Evolutionary conservation across 2,888 invertebrate species (phyloP).

Genomic region (Agapostemon virescens): DNA sequence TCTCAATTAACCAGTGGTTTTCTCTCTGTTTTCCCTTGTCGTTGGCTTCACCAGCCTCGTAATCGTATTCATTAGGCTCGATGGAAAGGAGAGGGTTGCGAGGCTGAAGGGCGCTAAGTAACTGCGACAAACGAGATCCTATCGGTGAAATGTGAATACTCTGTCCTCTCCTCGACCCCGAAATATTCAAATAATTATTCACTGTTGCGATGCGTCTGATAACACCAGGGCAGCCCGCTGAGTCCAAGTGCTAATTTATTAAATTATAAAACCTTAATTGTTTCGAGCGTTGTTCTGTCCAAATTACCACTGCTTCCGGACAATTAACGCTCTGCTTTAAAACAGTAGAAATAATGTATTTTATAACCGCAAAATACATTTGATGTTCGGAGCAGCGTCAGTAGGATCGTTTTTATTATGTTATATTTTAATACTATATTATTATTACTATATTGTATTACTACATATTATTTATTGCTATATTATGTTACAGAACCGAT

Average conservation of each 20-base stretch:
- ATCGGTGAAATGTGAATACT: constrained; percentile 32
- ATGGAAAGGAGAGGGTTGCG: constrained; percentile 27
- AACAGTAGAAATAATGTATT: too few relatives aligned
- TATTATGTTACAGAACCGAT: too few relatives aligned
- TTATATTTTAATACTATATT: too few relatives aligned
- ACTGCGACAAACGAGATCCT: constrained; percentile 30
- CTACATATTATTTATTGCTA: too few relatives aligned
- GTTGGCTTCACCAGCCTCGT: not conserved
- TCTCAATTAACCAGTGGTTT: constrained; percentile 61
- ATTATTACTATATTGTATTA: too few relatives aligned
- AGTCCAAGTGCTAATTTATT: not conserved
- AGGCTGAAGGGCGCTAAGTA: constrained; percentile 21
- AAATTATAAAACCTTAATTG: not conserved
- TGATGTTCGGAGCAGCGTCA: too few relatives aligned
- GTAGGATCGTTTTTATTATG: too few relatives aligned
- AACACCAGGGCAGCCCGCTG: not conserved
- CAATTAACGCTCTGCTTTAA: too few relatives aligned
- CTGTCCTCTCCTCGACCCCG: constrained; percentile 21
- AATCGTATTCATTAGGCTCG: constrained; percentile 23
- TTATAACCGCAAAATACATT: too few relatives aligned
- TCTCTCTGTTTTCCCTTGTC: constrained; percentile 25
- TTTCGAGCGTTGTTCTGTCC: too few relatives aligned
- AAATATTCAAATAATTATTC: constrained; percentile 9
- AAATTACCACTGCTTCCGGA: too few relatives aligned
- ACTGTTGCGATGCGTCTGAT: not conserved